Evolutionary conservation across 2,888 invertebrate species (phyloP).

Genomic region (Hyalella azteca): DNA sequence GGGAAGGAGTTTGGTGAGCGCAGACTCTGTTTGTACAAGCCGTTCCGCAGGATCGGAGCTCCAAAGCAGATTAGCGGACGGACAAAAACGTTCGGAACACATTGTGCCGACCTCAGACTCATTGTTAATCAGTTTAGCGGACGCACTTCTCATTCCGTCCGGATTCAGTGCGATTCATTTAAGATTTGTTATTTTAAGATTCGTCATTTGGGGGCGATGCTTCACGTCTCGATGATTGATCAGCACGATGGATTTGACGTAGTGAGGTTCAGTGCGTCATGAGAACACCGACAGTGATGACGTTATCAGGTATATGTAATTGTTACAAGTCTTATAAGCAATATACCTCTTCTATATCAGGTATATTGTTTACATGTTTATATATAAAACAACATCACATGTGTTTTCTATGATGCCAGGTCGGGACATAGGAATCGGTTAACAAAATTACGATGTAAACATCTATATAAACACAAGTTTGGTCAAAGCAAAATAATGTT

Average conservation of each 20-base stretch:
- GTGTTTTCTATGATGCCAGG: too few relatives aligned
- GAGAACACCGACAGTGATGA: too few relatives aligned
- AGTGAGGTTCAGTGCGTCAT: too few relatives aligned
- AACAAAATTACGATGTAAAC: too few relatives aligned
- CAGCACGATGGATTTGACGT: not conserved
- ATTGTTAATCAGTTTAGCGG: not conserved
- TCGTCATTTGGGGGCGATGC: not conserved
- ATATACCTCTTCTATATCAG: too few relatives aligned
- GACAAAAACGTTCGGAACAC: not conserved
- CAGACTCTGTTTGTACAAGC: not conserved
- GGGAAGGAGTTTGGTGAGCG: not conserved
- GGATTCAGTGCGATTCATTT: not conserved
- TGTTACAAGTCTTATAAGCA: too few relatives aligned
- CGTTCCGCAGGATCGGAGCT: slow-evolving; percentile 4
- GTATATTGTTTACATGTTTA: too few relatives aligned
- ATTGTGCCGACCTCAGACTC: not conserved
- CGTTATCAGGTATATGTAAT: too few relatives aligned
- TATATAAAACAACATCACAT: too few relatives aligned
- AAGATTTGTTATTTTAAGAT: not conserved
- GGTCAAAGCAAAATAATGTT: too few relatives aligned
- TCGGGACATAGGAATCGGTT: too few relatives aligned
- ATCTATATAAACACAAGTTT: too few relatives aligned
- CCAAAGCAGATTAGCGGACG: not conserved
- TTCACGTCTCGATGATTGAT: not conserved
- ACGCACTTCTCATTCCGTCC: not conserved